phyloP scores from a whole-genome alignment of 2,888 invertebrate genomes.

The Thymelicus acteon region DNA sequence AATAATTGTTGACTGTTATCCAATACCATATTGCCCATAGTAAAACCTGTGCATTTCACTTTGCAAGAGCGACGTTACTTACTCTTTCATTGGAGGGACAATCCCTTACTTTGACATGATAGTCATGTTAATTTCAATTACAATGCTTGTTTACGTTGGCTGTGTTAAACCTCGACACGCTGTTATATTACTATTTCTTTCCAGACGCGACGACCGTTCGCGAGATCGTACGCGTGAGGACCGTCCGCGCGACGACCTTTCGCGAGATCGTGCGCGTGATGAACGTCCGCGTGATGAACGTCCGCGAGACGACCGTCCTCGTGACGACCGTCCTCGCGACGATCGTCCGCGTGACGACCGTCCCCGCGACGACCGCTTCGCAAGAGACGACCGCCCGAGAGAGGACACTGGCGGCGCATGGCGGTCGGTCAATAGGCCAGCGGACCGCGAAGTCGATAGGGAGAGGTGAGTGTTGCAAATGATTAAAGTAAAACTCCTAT shows the following conservation, averaged over 20 bases:
- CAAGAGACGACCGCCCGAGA: slow-evolving; percentile 46
- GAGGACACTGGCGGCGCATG: slow-evolving; percentile 60
- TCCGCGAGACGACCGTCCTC: slow-evolving; percentile 52
- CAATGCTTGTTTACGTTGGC: too few relatives aligned
- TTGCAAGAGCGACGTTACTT: too few relatives aligned
- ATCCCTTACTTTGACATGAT: too few relatives aligned
- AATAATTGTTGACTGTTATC: too few relatives aligned
- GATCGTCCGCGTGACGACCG: slow-evolving; percentile 53
- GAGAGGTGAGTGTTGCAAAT: slow-evolving; percentile 50
- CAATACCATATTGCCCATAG: too few relatives aligned
- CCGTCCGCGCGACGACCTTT: slow-evolving; percentile 48
- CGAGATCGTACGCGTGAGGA: slow-evolving; percentile 44
- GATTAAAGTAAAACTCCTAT: background rate
- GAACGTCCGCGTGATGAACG: slow-evolving; percentile 50
- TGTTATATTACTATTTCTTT: background rate
- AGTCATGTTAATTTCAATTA: too few relatives aligned
- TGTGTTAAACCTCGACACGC: too few relatives aligned
- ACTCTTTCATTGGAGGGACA: too few relatives aligned
- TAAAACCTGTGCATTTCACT: too few relatives aligned
- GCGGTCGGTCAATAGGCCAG: slow-evolving; percentile 54
- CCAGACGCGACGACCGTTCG: slow-evolving; percentile 41
- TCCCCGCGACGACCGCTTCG: slow-evolving; percentile 42
- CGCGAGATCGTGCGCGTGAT: slow-evolving; percentile 53
- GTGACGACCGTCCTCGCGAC: slow-evolving; percentile 46
- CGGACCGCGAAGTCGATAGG: slow-evolving; percentile 49